Percentiles rank a stretch among this genome's conserved stretches.
phyloP scores from a whole-genome alignment of 1,140 invertebrate species.

The Drosophila quadrilineata region DNA sequence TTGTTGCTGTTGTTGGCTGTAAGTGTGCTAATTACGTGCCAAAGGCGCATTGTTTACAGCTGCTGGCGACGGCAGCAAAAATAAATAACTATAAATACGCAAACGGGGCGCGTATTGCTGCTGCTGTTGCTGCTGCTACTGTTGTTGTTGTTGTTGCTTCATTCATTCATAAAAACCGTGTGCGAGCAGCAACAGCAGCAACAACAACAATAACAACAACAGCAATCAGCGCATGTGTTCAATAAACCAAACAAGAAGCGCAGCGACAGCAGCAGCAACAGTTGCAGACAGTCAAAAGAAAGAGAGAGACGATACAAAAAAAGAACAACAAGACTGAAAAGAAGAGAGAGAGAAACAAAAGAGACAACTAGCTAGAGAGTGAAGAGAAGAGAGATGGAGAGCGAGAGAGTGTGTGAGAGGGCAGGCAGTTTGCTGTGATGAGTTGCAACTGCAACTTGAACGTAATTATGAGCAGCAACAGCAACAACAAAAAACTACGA shows the following conservation, averaged over 20 bases:
- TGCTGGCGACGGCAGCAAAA: conserved; percentile 43
- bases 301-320: no score
- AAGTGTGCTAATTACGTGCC: conserved; percentile 77
- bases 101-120: conserved; percentile 37
- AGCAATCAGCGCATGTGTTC: conserved; percentile 36
- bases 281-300: no score
- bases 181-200: conserved; percentile 28
- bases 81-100: conserved; percentile 74
- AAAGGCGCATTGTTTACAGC: conserved; percentile 74
- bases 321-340: conserved; percentile 3
- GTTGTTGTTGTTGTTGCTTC: conserved; percentile 46
- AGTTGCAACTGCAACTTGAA: conserved; percentile 33
- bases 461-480: conserved; percentile 34
- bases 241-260: conserved; percentile 41
- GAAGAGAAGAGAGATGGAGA: not conserved
- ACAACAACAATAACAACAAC: conserved; percentile 25
- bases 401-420: no score
- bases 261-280: conserved; percentile 5
- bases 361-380: not conserved
- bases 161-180: conserved; percentile 69
- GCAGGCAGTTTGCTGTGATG: no score
- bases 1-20: conserved; percentile 28
- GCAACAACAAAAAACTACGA: conserved; percentile 21
- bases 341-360: no score
- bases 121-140: conserved; percentile 13